phyloP scores from a whole-genome alignment of 2,797 vertebrate genomes.

The Kryptopterus vitreolus region DNA sequence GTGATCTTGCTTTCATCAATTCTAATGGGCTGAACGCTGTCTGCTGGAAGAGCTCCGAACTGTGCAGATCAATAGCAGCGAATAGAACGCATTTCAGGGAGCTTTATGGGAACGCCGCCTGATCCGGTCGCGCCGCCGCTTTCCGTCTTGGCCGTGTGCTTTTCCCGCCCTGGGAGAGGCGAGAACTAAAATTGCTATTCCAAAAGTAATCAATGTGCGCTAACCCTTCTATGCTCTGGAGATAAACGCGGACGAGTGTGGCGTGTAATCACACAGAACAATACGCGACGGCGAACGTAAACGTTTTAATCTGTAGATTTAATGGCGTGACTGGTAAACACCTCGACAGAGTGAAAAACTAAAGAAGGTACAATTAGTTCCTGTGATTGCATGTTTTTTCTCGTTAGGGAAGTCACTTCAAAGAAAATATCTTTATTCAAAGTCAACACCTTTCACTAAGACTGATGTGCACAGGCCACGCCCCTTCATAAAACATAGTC shows the following conservation, averaged over 20 bases:
- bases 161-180: conserved; percentile 23
- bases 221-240: conserved; percentile 14
- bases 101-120: conserved; percentile 47
- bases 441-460: not conserved
- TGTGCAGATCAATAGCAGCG: conserved; percentile 51
- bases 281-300: conserved; percentile 1
- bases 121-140: conserved; percentile 25
- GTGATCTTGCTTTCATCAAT: conserved; percentile 56
- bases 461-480: too few relatives aligned
- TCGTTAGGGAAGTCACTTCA: too few relatives aligned
- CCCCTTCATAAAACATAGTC: too few relatives aligned
- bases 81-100: conserved; percentile 58
- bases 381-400: not conserved
- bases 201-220: conserved; percentile 33
- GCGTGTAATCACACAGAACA: conserved; percentile 16
- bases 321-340: conserved; percentile 3
- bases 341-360: not conserved
- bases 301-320: conserved; percentile 16
- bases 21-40: conserved; percentile 51
- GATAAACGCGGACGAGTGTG: conserved; percentile 16
- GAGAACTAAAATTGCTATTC: conserved; percentile 38
- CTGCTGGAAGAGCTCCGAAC: conserved; percentile 52
- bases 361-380: not conserved
- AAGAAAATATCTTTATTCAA: too few relatives aligned
- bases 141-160: conserved; percentile 26